phyloP scores from a whole-genome alignment of 2,888 invertebrate species.

The Drosophila hamatofila region DNA sequence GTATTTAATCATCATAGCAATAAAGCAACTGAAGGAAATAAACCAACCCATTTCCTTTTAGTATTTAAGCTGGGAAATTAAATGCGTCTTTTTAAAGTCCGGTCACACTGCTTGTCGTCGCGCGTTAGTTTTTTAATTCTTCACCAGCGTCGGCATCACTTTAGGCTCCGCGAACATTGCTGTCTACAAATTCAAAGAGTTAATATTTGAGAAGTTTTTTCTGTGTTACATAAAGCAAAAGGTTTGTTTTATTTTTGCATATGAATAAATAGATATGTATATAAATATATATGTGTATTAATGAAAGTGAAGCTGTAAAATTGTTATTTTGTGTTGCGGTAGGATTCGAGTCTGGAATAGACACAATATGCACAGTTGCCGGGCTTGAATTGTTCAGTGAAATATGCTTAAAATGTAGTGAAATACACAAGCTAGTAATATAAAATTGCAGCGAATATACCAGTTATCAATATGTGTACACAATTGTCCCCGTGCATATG shows the following conservation, averaged over 20 bases:
- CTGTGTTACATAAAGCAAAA: conserved; percentile 24
- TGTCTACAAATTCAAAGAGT: conserved; percentile 4
- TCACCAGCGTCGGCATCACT: conserved; percentile 64
- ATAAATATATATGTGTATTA: neutral
- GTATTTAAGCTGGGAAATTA: conserved; percentile 7
- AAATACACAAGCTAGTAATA: conserved; percentile 8
- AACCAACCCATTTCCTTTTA: neutral
- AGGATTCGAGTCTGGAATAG: conserved; percentile 60
- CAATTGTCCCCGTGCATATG: conserved; percentile 1
- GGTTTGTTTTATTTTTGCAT: conserved; percentile 53
- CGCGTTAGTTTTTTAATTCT: conserved; percentile 71
- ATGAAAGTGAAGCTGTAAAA: neutral
- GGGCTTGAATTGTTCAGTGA: conserved; percentile 30
- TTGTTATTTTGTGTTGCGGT: conserved; percentile 63
- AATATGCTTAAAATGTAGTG: conserved; percentile 5
- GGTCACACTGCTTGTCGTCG: conserved; percentile 42
- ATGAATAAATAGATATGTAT: neutral
- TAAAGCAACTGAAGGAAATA: neutral
- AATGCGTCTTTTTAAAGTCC: neutral
- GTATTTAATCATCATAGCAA: neutral
- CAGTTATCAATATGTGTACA: conserved; percentile 12
- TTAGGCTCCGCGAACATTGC: conserved; percentile 12
- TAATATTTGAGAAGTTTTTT: conserved; percentile 4
- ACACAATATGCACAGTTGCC: conserved; percentile 52
- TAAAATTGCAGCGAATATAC: conserved; percentile 16